A percentile compares a stretch with the other conserved stretches of the same genome.
These are phyloP conservation scores for Empidonax alnorum DNA, from an alignment of 2,113 vertebrate species.

Conservation along the genomic window DNA sequence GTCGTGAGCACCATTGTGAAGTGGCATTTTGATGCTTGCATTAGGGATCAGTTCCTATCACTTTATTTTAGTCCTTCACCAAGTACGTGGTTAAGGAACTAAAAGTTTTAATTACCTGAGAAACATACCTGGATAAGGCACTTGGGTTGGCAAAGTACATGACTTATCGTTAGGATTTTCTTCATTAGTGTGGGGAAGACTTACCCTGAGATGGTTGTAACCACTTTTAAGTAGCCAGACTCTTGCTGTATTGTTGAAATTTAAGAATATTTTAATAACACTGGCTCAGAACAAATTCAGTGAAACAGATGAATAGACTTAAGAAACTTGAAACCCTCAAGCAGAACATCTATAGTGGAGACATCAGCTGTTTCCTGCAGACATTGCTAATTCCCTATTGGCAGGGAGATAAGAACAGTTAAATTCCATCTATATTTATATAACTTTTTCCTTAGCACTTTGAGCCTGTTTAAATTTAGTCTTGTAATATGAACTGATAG, in stretches of 20 bases:
- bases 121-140: not conserved
- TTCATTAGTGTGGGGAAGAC: not conserved
- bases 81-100: not conserved
- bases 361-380: not conserved
- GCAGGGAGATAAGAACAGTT: not conserved
- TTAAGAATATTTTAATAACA: not conserved
- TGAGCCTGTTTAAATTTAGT: not conserved
- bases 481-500: not conserved
- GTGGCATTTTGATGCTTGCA: not conserved
- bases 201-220: not conserved
- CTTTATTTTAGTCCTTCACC: not conserved
- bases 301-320: not conserved
- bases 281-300: not conserved
- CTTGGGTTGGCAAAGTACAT: not conserved
- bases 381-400: not conserved
- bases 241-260: not conserved
- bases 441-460: not conserved
- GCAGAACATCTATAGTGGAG: not conserved
- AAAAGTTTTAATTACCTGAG: not conserved
- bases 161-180: not conserved
- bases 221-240: not conserved
- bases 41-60: not conserved
- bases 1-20: not conserved
- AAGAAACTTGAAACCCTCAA: not conserved
- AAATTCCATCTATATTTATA: slow-evolving; percentile 3